phyloP scores from a whole-genome alignment of 2,113 vertebrate genomes.

The Lontra canadensis region DNA sequence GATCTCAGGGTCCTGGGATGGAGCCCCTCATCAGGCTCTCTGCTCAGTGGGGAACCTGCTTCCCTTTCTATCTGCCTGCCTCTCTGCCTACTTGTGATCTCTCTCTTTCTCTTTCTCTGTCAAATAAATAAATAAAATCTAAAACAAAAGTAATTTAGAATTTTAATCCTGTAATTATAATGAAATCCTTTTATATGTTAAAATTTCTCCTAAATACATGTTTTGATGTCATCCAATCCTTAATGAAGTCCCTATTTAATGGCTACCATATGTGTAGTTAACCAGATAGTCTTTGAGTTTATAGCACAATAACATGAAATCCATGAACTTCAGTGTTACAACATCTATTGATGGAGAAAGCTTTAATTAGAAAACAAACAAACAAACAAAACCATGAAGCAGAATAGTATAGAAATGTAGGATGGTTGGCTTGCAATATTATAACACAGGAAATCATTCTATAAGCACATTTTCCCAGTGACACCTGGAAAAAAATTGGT shows the following conservation, averaged over 20 bases:
- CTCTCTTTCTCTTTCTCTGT: too few species aligned
- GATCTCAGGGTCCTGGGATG: too few species aligned
- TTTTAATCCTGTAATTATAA: neutral
- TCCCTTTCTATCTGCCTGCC: too few species aligned
- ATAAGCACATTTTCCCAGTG: slow-evolving; percentile 61
- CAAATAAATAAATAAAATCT: too few species aligned
- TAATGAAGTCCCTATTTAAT: neutral
- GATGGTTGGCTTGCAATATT: slow-evolving; percentile 43
- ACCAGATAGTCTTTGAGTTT: neutral
- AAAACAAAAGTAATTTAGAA: neutral
- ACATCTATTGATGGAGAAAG: neutral
- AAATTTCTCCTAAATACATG: neutral
- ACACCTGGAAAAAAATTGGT: neutral
- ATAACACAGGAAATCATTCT: slow-evolving; percentile 15
- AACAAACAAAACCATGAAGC: neutral
- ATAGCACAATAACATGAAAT: neutral
- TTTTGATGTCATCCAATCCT: neutral
- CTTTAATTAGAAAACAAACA: slow-evolving; percentile 8
- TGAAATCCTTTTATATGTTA: neutral
- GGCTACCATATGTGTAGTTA: neutral
- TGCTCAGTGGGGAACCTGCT: too few species aligned
- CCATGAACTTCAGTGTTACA: neutral
- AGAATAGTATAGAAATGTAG: slow-evolving; percentile 31
- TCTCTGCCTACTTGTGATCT: too few species aligned
- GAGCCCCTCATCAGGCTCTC: too few species aligned